Percentiles rank a stretch among this genome's conserved stretches.
These are phyloP conservation scores for Emys orbicularis DNA, from an alignment of 2,797 vertebrate genomes.

Conservation along the genomic window DNA sequence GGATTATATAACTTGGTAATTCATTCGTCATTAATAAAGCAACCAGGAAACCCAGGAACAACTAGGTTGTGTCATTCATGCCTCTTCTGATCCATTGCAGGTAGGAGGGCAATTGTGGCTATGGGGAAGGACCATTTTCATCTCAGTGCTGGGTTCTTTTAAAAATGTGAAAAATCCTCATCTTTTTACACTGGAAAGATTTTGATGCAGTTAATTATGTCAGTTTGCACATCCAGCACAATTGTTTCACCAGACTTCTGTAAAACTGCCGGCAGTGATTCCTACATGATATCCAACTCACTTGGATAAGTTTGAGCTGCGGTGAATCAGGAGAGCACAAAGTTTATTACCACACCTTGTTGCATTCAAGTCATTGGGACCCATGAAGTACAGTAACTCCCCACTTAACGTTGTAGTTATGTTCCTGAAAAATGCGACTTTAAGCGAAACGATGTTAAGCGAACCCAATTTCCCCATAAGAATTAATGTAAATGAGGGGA, in stretches of 20 bases:
- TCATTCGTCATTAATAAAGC: background rate
- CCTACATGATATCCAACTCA: background rate
- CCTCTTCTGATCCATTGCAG: background rate
- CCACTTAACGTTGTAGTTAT: no score
- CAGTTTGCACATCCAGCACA: background rate
- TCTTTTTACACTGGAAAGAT: background rate
- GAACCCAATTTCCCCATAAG: no score
- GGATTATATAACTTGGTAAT: background rate
- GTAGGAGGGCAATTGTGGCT: background rate
- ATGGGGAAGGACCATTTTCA: background rate
- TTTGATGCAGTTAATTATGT: background rate
- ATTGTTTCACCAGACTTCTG: rapidly evolving
- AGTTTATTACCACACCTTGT: background rate
- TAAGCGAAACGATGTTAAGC: no score
- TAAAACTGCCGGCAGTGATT: background rate
- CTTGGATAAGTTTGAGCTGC: background rate
- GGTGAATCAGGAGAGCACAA: background rate
- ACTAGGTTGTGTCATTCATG: rapidly evolving
- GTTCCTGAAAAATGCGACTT: no score
- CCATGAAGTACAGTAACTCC: background rate
- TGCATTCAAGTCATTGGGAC: background rate
- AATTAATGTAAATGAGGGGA: no score
- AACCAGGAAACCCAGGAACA: background rate
- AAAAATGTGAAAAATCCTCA: background rate
- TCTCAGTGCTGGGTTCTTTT: background rate